Percentiles rank a stretch among this genome's conserved stretches.
Conservation (phyloP, 2,797 vertebrate genomes). For the Semaprochilodus insignis region DNA sequence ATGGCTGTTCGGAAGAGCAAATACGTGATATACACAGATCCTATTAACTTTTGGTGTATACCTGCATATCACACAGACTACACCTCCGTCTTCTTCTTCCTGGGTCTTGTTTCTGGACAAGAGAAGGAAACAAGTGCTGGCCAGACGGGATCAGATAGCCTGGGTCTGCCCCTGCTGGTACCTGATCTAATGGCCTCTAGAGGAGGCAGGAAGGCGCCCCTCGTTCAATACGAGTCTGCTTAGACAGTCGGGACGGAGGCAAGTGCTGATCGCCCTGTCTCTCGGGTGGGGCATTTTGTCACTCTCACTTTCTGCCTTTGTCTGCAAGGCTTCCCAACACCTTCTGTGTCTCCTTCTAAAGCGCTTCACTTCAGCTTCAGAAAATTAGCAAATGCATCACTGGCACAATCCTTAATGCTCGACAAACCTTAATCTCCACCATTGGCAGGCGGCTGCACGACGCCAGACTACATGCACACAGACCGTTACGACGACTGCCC, state of each 20-base stretch:
- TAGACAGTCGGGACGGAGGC: conserved; percentile 62
- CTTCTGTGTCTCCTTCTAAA: conserved; percentile 55
- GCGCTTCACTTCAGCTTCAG: background rate
- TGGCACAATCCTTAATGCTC: too few species aligned
- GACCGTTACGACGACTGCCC: too few species aligned
- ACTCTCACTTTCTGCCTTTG: conserved; percentile 22
- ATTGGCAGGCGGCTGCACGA: too few species aligned
- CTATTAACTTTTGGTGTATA: too few species aligned
- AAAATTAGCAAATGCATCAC: background rate
- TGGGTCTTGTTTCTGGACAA: conserved; percentile 66
- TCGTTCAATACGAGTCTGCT: conserved; percentile 72
- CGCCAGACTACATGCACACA: too few species aligned
- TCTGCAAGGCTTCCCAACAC: conserved; percentile 39
- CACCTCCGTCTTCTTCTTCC: conserved; percentile 26
- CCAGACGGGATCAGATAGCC: conserved; percentile 79
- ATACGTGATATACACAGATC: too few species aligned
- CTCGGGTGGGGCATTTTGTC: conserved; percentile 50
- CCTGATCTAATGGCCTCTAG: conserved; percentile 75
- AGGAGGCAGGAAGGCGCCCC: conserved; percentile 76
- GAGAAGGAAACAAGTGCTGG: conserved; percentile 65
- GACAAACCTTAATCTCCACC: too few species aligned
- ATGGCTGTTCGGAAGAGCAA: too few species aligned
- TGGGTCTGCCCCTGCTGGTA: conserved; percentile 72
- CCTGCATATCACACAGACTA: background rate
- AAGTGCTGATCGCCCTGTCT: conserved; percentile 56